phyloP scores from a whole-genome alignment of 2,888 invertebrate species.

The Cyaniris semiargus region DNA sequence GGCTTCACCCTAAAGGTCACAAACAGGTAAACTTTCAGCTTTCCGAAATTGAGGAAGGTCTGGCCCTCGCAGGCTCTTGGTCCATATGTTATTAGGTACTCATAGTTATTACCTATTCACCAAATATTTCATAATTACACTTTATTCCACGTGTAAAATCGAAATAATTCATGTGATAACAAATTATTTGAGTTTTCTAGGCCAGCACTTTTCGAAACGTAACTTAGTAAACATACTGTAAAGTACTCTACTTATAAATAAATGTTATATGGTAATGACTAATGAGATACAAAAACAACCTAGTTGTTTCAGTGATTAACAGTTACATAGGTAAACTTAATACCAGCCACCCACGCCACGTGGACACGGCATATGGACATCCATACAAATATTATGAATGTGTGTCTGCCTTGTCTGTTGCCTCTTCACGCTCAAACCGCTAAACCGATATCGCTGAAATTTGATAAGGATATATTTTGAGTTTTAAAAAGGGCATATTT shows the following conservation, averaged over 20 bases:
- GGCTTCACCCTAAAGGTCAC: too few species aligned
- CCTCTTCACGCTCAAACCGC: too few species aligned
- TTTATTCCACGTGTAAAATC: background rate
- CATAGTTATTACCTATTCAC: too few species aligned
- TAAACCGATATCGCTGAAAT: too few species aligned
- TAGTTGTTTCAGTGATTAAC: slow-evolving; percentile 5
- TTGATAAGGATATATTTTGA: too few species aligned
- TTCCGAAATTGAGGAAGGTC: too few species aligned
- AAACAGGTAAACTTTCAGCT: too few species aligned
- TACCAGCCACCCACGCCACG: background rate
- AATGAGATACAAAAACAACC: slow-evolving; percentile 3
- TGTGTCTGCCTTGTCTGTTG: too few species aligned
- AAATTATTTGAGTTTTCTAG: background rate
- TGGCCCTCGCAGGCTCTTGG: too few species aligned
- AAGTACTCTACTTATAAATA: slow-evolving; percentile 29
- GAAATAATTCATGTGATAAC: background rate
- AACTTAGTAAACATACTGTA: background rate
- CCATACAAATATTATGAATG: too few species aligned
- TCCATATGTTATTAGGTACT: too few species aligned
- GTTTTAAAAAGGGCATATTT: too few species aligned
- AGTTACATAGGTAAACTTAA: background rate
- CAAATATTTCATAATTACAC: background rate
- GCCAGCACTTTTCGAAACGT: background rate
- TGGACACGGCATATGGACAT: background rate
- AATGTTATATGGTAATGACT: slow-evolving; percentile 42